Evolutionary conservation across 2,888 invertebrate species (phyloP).

Genomic region (Xanthia icteritia): DNA sequence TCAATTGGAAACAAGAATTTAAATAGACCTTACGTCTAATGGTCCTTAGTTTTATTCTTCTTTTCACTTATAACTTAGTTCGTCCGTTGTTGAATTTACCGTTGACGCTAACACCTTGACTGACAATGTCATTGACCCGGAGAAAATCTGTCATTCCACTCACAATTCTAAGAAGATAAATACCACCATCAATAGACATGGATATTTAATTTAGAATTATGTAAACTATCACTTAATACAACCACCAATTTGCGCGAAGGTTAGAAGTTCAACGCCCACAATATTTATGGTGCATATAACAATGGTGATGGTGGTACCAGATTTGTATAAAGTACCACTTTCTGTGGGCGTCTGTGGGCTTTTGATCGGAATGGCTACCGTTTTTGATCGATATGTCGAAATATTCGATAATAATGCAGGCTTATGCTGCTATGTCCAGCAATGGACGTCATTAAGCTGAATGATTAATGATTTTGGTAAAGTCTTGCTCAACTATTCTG

Average conservation of each 20-base stretch:
- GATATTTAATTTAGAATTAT: conserved; percentile 40
- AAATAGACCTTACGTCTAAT: background rate
- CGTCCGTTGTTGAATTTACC: background rate
- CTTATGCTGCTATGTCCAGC: background rate
- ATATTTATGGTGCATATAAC: conserved; percentile 22
- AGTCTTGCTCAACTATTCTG: background rate
- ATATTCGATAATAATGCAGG: background rate
- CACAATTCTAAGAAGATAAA: conserved; percentile 24
- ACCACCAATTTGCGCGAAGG: conserved; percentile 32
- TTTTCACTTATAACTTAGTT: background rate
- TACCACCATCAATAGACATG: conserved; percentile 5
- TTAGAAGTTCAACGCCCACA: conserved; percentile 45
- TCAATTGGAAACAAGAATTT: too few relatives aligned
- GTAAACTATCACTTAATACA: conserved; percentile 42
- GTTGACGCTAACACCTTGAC: conserved; percentile 3
- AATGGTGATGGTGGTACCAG: background rate
- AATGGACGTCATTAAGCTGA: background rate
- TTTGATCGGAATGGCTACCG: background rate
- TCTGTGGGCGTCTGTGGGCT: conserved; percentile 34
- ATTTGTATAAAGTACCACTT: conserved; percentile 27
- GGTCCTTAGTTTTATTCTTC: background rate
- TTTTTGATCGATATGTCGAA: conserved; percentile 6
- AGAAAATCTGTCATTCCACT: background rate
- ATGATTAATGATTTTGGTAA: background rate
- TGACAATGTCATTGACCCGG: conserved; percentile 14